phyloP scores from a whole-genome alignment of 1,140 invertebrate genomes.

The Varroa destructor region DNA sequence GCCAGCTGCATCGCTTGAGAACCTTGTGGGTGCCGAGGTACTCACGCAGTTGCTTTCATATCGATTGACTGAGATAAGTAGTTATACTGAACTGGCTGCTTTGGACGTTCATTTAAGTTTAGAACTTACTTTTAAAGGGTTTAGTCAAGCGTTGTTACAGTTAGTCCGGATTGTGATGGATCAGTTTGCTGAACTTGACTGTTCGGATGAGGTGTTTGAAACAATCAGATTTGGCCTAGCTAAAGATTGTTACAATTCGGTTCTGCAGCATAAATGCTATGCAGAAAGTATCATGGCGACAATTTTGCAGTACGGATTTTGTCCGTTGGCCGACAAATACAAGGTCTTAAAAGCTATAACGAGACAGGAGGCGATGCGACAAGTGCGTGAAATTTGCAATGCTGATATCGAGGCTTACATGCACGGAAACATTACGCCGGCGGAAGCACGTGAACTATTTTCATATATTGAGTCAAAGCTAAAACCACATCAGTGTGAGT shows the following conservation, averaged over 20 bases:
- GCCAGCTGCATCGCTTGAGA: no score
- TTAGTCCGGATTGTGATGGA: neutral
- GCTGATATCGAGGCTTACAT: neutral
- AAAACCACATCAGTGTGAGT: no score
- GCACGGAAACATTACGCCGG: neutral
- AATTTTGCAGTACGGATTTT: neutral
- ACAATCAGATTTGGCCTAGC: neutral
- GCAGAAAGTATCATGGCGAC: neutral
- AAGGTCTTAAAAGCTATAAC: neutral
- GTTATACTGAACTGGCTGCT: neutral
- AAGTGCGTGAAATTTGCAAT: neutral
- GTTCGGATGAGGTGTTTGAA: neutral
- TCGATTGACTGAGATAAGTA: neutral
- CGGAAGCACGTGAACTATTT: neutral
- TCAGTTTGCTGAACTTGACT: neutral
- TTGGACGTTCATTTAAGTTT: neutral
- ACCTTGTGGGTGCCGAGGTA: neutral
- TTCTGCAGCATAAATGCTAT: neutral
- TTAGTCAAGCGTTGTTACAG: neutral
- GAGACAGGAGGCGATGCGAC: neutral
- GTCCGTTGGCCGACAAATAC: neutral
- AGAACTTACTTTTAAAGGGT: slow-evolving; percentile 6
- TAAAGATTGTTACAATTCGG: neutral
- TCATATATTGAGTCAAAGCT: neutral
- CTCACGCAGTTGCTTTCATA: neutral